Conservation (phyloP, 2,113 vertebrate species). For the Proterorhinus semilunaris region DNA sequence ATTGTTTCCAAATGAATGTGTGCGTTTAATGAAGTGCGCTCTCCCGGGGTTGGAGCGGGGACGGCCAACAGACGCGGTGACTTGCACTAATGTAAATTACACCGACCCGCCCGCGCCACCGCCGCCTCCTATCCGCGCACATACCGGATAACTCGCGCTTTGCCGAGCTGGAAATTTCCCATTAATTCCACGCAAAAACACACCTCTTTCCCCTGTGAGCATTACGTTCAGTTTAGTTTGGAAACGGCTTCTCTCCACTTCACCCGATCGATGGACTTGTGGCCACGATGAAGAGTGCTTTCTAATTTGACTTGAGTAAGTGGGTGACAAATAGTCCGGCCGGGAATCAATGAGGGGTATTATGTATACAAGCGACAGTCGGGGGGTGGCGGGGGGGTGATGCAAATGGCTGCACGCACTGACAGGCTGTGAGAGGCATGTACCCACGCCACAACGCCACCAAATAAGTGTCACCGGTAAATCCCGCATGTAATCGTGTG, state of each 20-base stretch:
- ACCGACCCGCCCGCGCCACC: constrained; percentile 45
- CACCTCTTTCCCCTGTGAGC: constrained; percentile 50
- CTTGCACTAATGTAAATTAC: constrained; percentile 70
- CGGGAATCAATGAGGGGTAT: constrained; percentile 73
- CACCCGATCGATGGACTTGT: constrained; percentile 67
- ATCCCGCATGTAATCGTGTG: constrained; percentile 55
- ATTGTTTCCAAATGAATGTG: constrained; percentile 34
- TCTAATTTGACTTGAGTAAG: constrained; percentile 77
- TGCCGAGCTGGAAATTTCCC: constrained; percentile 74
- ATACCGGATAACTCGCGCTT: constrained; percentile 68
- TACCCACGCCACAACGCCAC: constrained; percentile 20
- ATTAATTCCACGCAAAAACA: constrained; percentile 72
- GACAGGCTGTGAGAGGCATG: constrained; percentile 29
- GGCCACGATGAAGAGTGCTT: constrained; percentile 57
- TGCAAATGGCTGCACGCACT: constrained; percentile 54
- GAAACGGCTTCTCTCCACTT: constrained; percentile 31
- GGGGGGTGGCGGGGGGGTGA: constrained; percentile 1
- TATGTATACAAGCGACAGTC: constrained; percentile 52
- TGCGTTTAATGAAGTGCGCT: constrained; percentile 33
- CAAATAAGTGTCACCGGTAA: constrained; percentile 44
- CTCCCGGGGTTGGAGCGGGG: constrained; percentile 15
- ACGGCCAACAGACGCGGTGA: constrained; percentile 49
- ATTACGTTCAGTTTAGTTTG: constrained; percentile 69
- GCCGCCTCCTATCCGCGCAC: constrained; percentile 45
- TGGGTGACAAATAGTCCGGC: constrained; percentile 74